Percentiles rank a stretch among this genome's conserved stretches.
Conservation (phyloP, 2,113 vertebrate species). For the Odocoileus hemionus region DNA sequence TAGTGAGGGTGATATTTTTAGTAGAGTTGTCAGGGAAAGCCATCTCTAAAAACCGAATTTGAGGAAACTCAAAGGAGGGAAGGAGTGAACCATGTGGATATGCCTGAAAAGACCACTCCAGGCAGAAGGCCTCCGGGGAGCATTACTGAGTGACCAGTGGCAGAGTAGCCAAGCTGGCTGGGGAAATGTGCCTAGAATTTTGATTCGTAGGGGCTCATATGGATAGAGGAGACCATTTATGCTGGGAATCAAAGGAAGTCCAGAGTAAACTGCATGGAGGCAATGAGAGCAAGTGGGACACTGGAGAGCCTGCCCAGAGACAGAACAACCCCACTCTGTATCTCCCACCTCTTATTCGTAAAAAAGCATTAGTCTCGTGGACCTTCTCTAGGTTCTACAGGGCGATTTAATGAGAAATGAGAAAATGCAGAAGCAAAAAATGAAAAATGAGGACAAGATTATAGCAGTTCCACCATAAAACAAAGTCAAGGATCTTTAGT, state of each 20-base stretch:
- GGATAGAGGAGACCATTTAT: too few species aligned
- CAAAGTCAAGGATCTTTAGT: background rate
- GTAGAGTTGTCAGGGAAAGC: background rate
- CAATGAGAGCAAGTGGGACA: background rate
- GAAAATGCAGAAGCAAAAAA: background rate
- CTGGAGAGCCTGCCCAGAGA: background rate
- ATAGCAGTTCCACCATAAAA: background rate
- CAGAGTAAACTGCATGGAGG: background rate
- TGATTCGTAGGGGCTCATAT: background rate
- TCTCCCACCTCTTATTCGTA: background rate
- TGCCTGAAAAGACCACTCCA: background rate
- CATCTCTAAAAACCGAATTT: background rate
- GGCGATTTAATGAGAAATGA: background rate
- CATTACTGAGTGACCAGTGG: rapidly evolving
- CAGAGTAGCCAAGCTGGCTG: background rate
- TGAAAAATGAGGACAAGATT: background rate
- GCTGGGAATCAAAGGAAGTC: background rate
- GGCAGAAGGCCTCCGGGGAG: background rate
- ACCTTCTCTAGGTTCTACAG: background rate
- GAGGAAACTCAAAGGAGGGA: background rate
- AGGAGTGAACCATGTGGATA: rapidly evolving
- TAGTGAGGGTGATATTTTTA: background rate
- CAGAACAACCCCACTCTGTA: background rate
- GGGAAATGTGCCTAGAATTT: rapidly evolving
- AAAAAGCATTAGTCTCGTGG: background rate